A percentile compares a stretch with the other conserved stretches of the same genome.
phyloP scores from a whole-genome alignment of 1,140 invertebrate genomes.

The Cecropterus lyciades region DNA sequence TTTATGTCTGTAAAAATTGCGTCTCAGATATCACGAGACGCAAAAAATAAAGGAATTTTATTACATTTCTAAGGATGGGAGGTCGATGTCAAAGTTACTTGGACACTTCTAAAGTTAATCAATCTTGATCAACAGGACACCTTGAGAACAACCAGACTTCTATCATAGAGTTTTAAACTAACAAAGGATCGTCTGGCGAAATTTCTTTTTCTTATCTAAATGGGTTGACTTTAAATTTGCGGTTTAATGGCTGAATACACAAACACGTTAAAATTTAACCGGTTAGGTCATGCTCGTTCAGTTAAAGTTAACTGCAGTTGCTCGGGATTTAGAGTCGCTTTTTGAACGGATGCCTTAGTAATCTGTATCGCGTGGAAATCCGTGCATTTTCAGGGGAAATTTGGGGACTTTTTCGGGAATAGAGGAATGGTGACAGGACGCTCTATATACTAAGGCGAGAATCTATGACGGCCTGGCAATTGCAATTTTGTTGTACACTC shows the following conservation, averaged over 20 bases:
- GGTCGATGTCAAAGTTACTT: conserved; percentile 9
- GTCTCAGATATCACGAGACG: neutral
- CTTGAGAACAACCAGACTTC: conserved; percentile 20
- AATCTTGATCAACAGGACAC: conserved; percentile 45
- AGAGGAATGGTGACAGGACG: conserved; percentile 24
- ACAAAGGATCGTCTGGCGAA: conserved; percentile 30
- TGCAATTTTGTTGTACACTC: conserved; percentile 13
- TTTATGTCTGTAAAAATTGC: no score
- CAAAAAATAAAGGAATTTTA: conserved; percentile 10
- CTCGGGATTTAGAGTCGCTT: conserved; percentile 4
- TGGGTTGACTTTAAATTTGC: conserved; percentile 39
- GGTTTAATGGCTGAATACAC: conserved; percentile 36
- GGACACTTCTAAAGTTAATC: conserved; percentile 32
- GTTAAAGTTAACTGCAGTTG: neutral
- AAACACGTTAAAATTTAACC: conserved; percentile 34
- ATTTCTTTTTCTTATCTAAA: conserved; percentile 39
- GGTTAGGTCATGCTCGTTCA: neutral
- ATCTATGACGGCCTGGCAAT: conserved; percentile 23
- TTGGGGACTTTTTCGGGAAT: conserved; percentile 28
- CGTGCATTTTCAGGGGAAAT: conserved; percentile 31
- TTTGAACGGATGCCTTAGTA: neutral
- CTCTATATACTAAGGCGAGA: conserved; percentile 17
- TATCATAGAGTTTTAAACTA: conserved; percentile 23
- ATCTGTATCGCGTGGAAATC: conserved; percentile 31
- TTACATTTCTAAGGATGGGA: conserved; percentile 20